A percentile compares a stretch with the other conserved stretches of the same genome.
Conservation (phyloP, 2,888 invertebrate species). For the Pilophorus perplexus region DNA sequence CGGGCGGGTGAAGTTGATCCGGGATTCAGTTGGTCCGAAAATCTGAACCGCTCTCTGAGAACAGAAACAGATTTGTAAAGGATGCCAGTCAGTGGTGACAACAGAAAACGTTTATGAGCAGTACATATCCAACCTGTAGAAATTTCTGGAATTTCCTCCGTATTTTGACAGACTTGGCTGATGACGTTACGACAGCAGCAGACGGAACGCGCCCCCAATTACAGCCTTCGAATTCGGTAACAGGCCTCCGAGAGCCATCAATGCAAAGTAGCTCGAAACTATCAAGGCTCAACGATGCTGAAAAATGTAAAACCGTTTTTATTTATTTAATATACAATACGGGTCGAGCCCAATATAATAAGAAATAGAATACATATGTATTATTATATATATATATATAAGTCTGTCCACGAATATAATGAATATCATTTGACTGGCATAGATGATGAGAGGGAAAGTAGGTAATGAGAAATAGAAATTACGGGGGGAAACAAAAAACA, state of each 20-base stretch:
- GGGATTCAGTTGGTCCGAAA: conserved; percentile 48
- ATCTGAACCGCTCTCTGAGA: conserved; percentile 56
- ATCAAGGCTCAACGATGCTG: conserved; percentile 65
- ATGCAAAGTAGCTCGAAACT: conserved; percentile 78
- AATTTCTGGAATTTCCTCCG: conserved; percentile 55
- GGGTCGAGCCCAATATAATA: too few species aligned
- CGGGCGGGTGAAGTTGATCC: conserved; percentile 38
- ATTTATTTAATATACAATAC: too few species aligned
- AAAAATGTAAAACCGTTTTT: too few species aligned
- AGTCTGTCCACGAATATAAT: too few species aligned
- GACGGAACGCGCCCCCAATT: conserved; percentile 85
- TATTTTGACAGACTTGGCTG: conserved; percentile 63
- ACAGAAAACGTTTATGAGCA: background rate
- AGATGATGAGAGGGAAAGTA: too few species aligned
- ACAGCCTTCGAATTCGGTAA: conserved; percentile 70
- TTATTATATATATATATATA: too few species aligned
- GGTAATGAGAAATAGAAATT: too few species aligned
- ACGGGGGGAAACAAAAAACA: too few species aligned
- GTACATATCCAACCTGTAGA: conserved; percentile 46
- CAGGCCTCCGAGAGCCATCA: conserved; percentile 68
- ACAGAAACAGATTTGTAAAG: conserved; percentile 54
- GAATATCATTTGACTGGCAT: too few species aligned
- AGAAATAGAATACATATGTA: too few species aligned
- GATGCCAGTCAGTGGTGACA: background rate
- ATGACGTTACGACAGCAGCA: conserved; percentile 81